Base-by-base conservation (phyloP, 2,888 invertebrate species). In the Cactoblastis cactorum region DNA sequence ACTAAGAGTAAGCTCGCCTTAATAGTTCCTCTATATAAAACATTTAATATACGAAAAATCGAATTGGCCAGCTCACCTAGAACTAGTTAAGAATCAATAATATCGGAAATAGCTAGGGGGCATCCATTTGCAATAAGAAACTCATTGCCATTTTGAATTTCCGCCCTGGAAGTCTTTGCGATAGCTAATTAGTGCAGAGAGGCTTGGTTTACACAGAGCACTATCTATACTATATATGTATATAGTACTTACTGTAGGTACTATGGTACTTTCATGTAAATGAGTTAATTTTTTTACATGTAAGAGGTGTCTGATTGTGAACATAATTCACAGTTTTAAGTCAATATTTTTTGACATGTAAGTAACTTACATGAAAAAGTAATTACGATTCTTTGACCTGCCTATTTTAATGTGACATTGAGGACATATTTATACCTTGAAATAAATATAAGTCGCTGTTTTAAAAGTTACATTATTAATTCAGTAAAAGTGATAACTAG, bases 61-160 rank as follows among this genome's bases (percentile, higher is more conserved):
- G 14, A 19, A 12, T 3, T 19, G 9, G 19, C 39, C 39, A 8
- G 3, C 9, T 41, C 39, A 41, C 39, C 39, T 41, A 22, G 39
- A 41, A 22, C 2, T 9, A 1, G 8, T 14, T 2, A 43, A 28
- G 43, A 43, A 43, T 43, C 24, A 43, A 43, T 15, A 43, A 24
- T n/a, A 28, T 28, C 43, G 15, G 43, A 43, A 43, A 43, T 43
- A 15, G 43, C 39, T 17, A 14, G 2, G 6, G 35, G 22, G 14
- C 14, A 15, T 28, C 17, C 43, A 43, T 43, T 28, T 14, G 28
- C 41, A 28, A 43, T 28, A 24, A 28, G 43, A 43, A 43, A 43
- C 24, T 11, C 41, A 28, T 28, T 17, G 43, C 28, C 28, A 28
- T 43, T 43, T 43, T 28, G 12, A 43, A 28, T 43, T 43, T 43